These are phyloP conservation scores for Amphimedon queenslandica DNA, from an alignment of 37 sponge, comb jelly and placozoan species.

Conservation along the genomic window DNA sequence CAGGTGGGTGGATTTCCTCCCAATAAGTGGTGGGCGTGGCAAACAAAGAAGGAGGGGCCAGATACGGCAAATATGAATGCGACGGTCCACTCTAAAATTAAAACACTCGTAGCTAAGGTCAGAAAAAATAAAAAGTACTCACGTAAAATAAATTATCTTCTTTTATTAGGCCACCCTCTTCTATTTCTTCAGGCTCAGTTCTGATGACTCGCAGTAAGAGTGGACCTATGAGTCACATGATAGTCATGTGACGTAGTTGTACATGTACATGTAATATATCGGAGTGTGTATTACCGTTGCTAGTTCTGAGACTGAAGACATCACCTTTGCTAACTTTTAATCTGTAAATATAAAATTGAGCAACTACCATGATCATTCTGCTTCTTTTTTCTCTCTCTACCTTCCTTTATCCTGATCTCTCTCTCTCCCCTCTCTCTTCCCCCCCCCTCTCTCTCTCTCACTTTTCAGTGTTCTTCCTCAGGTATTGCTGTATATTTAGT, in stretches of 20 bases:
- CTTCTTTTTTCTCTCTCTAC: too few relatives aligned
- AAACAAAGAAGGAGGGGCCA: constrained; percentile 17
- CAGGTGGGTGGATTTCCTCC: constrained; percentile 28
- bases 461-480: too few relatives aligned
- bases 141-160: background rate
- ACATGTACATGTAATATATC: too few relatives aligned
- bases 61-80: background rate
- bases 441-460: too few relatives aligned
- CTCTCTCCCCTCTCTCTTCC: too few relatives aligned
- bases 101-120: background rate
- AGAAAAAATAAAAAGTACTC: background rate
- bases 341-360: background rate
- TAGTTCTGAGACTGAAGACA: constrained; percentile 5
- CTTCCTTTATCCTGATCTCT: too few relatives aligned
- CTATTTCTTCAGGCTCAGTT: background rate
- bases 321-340: constrained; percentile 4
- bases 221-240: background rate
- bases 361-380: too few relatives aligned
- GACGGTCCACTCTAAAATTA: background rate
- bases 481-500: too few relatives aligned
- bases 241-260: background rate
- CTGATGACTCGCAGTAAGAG: background rate
- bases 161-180: background rate
- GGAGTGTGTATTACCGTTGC: background rate
- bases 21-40: constrained; percentile 19